A percentile compares a stretch with the other conserved stretches of the same genome.
Conservation (phyloP, 2,888 invertebrate genomes). For the Lepidochitona cinerea region DNA sequence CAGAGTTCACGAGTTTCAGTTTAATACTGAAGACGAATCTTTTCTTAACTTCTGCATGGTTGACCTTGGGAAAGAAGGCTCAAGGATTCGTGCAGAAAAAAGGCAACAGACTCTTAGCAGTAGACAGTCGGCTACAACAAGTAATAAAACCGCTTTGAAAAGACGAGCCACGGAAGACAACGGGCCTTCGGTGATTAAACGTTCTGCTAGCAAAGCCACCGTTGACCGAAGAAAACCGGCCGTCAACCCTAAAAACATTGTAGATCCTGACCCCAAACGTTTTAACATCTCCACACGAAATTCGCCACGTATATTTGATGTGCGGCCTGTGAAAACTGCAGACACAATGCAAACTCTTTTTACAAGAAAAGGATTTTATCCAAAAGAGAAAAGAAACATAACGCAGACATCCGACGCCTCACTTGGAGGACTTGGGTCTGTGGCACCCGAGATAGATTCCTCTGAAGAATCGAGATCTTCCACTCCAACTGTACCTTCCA, state of each 20-base stretch:
- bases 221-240: conserved; percentile 12
- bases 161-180: not conserved
- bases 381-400: conserved; percentile 15
- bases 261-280: not conserved
- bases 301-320: conserved; percentile 42
- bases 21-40: conserved; percentile 1
- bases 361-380: conserved; percentile 30
- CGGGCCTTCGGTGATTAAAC: not conserved
- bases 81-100: conserved; percentile 35
- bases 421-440: too few species aligned
- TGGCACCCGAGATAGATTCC: not conserved
- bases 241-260: not conserved
- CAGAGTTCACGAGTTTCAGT: conserved; percentile 45
- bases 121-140: not conserved
- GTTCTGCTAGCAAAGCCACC: not conserved
- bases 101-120: conserved; percentile 34
- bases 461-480: not conserved
- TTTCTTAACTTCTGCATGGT: conserved; percentile 33
- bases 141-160: conserved; percentile 12
- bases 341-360: conserved; percentile 21
- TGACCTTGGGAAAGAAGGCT: conserved; percentile 53
- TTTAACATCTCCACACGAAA: conserved; percentile 47
- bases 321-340: conserved; percentile 27
- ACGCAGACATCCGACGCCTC: not conserved
- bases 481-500: not conserved